phyloP scores from a whole-genome alignment of 2,797 vertebrate species.

The Hydrolagus colliei region DNA sequence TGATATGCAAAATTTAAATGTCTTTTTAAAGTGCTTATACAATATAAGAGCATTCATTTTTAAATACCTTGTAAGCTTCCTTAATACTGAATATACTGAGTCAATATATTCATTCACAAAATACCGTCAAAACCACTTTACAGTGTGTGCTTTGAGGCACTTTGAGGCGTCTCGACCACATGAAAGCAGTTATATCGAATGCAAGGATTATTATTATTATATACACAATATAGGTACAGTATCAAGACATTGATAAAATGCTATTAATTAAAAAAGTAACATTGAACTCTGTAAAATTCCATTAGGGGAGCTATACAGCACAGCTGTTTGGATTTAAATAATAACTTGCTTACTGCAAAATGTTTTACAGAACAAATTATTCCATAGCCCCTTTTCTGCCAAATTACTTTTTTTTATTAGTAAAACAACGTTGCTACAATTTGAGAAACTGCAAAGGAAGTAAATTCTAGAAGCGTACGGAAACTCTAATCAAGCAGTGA shows the following conservation, averaged over 20 bases:
- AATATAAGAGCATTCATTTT: conserved; percentile 20
- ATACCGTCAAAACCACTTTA: no score
- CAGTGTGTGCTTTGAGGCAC: no score
- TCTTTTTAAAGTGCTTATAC: conserved; percentile 3
- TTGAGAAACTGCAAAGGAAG: background rate
- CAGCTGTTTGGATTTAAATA: background rate
- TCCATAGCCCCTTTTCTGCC: background rate
- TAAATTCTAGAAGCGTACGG: background rate
- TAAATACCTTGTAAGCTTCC: background rate
- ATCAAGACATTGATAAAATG: no score
- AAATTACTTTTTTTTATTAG: background rate
- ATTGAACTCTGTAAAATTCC: no score
- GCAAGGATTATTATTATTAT: no score
- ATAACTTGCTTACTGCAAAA: background rate
- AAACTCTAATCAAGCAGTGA: background rate
- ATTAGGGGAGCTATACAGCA: no score
- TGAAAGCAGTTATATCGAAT: no score
- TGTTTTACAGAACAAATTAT: background rate
- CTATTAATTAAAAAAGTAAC: no score
- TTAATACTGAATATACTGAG: background rate
- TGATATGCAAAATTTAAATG: conserved; percentile 25
- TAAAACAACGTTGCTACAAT: background rate
- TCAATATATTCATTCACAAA: background rate
- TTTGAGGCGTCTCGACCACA: no score
- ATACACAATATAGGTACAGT: no score